Evolutionary conservation across 2,113 vertebrate genomes (phyloP).

Genomic region (Erinaceus europaeus): DNA sequence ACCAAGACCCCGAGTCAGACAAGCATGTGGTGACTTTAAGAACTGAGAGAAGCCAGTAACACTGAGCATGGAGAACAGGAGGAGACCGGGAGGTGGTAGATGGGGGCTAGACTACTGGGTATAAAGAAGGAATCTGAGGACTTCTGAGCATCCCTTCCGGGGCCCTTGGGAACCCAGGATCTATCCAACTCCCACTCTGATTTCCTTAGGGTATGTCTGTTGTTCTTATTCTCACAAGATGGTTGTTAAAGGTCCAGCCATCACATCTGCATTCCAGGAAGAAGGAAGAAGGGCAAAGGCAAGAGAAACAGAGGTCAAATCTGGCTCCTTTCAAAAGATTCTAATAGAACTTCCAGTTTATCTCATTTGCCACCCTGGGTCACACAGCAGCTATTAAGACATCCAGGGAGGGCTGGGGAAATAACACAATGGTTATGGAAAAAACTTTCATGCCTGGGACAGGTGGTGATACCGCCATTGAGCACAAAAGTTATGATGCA

Average conservation of each 20-base stretch:
- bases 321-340: not conserved
- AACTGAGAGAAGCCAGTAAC: not conserved
- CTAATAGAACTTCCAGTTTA: not conserved
- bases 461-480: no score
- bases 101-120: not conserved
- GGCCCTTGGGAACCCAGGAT: not conserved
- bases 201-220: not conserved
- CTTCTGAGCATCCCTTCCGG: not conserved
- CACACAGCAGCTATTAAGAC: not conserved
- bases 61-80: not conserved
- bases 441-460: no score
- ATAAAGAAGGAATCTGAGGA: not conserved
- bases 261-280: not conserved
- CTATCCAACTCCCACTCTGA: not conserved
- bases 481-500: no score
- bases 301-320: not conserved
- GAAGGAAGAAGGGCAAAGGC: not conserved
- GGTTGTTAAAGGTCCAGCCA: no score
- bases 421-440: no score
- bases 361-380: not conserved
- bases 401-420: no score
- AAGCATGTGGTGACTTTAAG: not conserved
- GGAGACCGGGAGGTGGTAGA: not conserved
- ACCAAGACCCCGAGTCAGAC: not conserved
- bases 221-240: not conserved